Conservation (phyloP, 2,888 invertebrate species). For the Dolichopus griseipennis region DNA sequence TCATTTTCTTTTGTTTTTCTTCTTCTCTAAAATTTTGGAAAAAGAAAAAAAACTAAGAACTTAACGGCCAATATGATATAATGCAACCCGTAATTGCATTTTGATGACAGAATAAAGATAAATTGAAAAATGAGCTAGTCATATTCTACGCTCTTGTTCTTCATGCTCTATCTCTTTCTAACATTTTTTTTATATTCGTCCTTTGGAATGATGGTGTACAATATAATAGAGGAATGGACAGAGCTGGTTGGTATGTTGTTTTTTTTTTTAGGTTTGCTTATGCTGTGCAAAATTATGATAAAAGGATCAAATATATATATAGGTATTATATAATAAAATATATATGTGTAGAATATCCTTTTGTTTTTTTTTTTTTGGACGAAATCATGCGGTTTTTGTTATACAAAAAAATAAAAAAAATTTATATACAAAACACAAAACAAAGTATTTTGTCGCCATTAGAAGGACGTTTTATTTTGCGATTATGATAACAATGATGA, state of each 20-base stretch:
- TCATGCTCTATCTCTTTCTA: neutral
- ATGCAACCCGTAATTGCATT: slow-evolving; percentile 1
- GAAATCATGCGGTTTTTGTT: neutral
- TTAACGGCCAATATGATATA: neutral
- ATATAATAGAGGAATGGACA: neutral
- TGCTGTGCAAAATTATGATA: slow-evolving; percentile 1
- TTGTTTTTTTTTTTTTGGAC: neutral
- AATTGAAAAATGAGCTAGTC: neutral
- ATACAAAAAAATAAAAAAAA: neutral
- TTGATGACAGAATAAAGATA: neutral
- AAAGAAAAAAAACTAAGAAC: neutral
- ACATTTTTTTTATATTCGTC: neutral
- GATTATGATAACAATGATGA: neutral
- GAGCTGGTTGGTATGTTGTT: neutral
- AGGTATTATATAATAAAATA: neutral
- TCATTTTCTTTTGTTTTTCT: too few species aligned
- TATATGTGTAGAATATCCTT: neutral
- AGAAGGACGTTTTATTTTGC: neutral
- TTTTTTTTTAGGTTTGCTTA: neutral
- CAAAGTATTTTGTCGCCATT: slow-evolving; percentile 1
- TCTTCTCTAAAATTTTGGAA: too few species aligned
- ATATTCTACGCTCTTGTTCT: neutral
- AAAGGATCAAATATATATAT: neutral
- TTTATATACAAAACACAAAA: too few species aligned
- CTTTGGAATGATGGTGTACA: too few species aligned